phyloP scores from a whole-genome alignment of 2,888 invertebrate species.

The Ferdinandea cuprea region DNA sequence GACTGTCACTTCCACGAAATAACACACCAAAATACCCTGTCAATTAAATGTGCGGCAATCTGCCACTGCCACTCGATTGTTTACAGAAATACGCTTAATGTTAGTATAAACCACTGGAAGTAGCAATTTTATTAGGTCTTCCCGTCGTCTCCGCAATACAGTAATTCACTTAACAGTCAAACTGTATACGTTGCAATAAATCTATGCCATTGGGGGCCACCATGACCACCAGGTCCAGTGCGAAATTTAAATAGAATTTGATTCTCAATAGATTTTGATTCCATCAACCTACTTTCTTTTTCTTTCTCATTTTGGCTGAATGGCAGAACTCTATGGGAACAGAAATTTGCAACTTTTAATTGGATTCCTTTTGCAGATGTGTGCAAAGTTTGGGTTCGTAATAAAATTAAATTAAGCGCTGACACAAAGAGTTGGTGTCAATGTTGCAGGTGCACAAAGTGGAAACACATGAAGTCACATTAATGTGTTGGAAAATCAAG shows the following conservation, averaged over 20 bases:
- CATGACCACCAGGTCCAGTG: slow-evolving; percentile 12
- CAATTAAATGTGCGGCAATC: slow-evolving; percentile 31
- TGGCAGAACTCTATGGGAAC: slow-evolving; percentile 3
- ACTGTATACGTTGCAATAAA: slow-evolving; percentile 64
- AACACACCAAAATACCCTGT: slow-evolving; percentile 46
- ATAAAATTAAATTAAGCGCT: slow-evolving; percentile 59
- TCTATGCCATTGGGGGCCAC: slow-evolving; percentile 26
- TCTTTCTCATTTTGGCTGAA: background rate
- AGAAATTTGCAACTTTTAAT: slow-evolving; percentile 59
- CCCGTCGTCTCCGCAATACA: slow-evolving; percentile 24
- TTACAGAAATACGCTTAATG: slow-evolving; percentile 29
- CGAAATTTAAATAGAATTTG: slow-evolving; percentile 37
- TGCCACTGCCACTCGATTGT: slow-evolving; percentile 6
- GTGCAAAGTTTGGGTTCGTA: slow-evolving; percentile 52
- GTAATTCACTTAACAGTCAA: slow-evolving; percentile 60
- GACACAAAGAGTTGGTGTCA: slow-evolving; percentile 26
- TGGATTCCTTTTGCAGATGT: slow-evolving; percentile 70
- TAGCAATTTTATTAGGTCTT: slow-evolving; percentile 37
- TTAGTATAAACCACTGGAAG: slow-evolving; percentile 6
- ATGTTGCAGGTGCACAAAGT: slow-evolving; percentile 32
- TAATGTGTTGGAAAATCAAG: background rate
- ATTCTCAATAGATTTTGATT: background rate
- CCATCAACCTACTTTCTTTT: background rate
- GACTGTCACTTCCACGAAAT: slow-evolving; percentile 35
- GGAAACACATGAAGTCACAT: slow-evolving; percentile 16